Base-by-base conservation (phyloP, 2,113 vertebrate species). In the Mastomys natalensis region DNA sequence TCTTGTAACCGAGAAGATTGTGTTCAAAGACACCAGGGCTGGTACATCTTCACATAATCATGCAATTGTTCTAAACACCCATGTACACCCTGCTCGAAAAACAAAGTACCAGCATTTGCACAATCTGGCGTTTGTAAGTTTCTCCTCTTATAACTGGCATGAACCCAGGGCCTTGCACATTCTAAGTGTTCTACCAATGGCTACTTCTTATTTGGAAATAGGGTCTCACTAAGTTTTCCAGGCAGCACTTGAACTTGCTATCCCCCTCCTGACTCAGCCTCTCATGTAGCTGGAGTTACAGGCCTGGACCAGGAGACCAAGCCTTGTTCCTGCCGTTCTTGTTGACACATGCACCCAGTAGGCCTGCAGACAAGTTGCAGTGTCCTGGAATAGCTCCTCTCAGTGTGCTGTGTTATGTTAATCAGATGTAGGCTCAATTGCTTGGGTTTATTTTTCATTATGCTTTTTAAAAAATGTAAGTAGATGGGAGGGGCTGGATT, bases 371-470 rank as follows among this genome's bases (percentile, higher is more conserved):
- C 40, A 6, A 72, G 55, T 48, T 68, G 29, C 77, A 40, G 73
- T 62, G 80, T 26, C 64, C 8, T 16, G 34, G 37, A 96, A 40
- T 29, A 70, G 37, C 19, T 90, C 10, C 16, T 70, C 3, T 48
- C 22, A 9, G 62, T 24, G 34, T 72, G 11, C 62, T 29, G 29
- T 77, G 19, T n/a, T 26, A 11, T 12, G 15, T n/a, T 62, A 84
- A 43, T 91, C 40, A 84, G 19, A 89, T 34, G 74, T 91, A 89
- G 34, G 17, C 40, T 68, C 16, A 34, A 66, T 86, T 93, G 87
- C 93, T 95, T 90, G 70, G 43, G 92, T 89, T 87, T 53, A 68
- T 88, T 88, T 97, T 95, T 48, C 58, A 40, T 37, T 34, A 78
- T 62, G 87, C 74, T 86, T 72, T 87, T 12, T 45, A 51, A 89